Conservation (phyloP, 2,113 vertebrate species). For the Grammomys dolichurus region DNA sequence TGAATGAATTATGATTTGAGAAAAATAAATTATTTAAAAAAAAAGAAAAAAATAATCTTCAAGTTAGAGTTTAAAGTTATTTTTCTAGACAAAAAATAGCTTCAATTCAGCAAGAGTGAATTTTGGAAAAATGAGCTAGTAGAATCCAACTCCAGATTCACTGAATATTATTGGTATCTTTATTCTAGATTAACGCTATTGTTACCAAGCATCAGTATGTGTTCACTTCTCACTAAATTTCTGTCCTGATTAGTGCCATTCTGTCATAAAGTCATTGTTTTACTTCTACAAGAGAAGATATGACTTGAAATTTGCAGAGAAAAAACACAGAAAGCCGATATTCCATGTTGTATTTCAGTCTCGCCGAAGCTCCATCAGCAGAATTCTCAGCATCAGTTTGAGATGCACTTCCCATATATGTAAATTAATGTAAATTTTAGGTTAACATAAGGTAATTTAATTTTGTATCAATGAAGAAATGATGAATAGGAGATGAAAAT, state of each 20-base stretch:
- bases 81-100: not conserved
- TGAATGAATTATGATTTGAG: too few species aligned
- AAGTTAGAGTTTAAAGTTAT: not conserved
- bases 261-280: constrained; percentile 48
- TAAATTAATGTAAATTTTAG: constrained; percentile 29
- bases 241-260: not conserved
- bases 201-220: not conserved
- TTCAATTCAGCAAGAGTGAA: not conserved
- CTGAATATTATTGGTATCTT: constrained; percentile 10
- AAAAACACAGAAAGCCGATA: not conserved
- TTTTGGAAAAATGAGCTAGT: not conserved
- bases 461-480: constrained; percentile 13
- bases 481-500: not conserved
- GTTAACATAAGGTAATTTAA: constrained; percentile 40
- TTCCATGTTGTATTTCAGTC: constrained; percentile 1
- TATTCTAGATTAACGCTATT: not conserved
- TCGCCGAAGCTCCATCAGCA: not conserved
- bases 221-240: constrained; percentile 48
- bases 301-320: not conserved
- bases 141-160: constrained; percentile 20
- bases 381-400: not conserved
- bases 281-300: constrained; percentile 4
- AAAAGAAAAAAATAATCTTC: not conserved
- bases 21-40: too few species aligned
- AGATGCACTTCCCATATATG: not conserved